These are phyloP conservation scores for Hymenopus coronatus DNA, from an alignment of 2,888 invertebrate species.

Conservation along the genomic window DNA sequence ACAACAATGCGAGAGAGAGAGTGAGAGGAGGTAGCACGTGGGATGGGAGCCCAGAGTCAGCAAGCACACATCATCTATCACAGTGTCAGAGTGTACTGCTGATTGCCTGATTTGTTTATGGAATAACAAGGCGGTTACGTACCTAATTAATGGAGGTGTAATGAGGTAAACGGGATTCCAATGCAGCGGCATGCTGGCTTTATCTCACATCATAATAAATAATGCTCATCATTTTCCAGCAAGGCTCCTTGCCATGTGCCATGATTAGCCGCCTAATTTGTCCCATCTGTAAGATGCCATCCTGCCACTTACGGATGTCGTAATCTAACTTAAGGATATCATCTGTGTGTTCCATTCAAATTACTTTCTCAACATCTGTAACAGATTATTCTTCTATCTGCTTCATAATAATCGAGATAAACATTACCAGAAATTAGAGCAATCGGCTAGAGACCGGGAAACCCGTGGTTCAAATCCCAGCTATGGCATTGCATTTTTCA, in stretches of 20 bases:
- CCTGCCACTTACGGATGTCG: no score
- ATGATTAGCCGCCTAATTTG: neutral
- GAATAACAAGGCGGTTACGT: conserved; percentile 18
- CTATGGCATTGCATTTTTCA: no score
- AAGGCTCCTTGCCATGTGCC: neutral
- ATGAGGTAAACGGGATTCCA: conserved; percentile 27
- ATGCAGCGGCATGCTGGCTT: neutral
- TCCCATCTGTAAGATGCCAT: neutral
- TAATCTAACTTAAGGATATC: neutral
- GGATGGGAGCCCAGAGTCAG: neutral
- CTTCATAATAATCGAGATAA: no score
- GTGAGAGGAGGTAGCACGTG: no score
- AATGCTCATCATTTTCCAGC: neutral
- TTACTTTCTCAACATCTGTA: no score
- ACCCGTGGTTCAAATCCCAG: no score
- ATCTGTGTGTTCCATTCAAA: no score
- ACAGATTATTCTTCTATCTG: no score
- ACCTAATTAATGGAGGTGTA: conserved; percentile 26
- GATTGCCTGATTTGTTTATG: conserved; percentile 23
- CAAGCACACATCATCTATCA: neutral
- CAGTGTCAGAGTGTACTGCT: neutral
- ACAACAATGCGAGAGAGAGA: neutral
- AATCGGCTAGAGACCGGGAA: no score
- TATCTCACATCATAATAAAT: neutral
- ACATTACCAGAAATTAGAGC: no score